Evolutionary conservation across 2,888 invertebrate genomes (phyloP).

Genomic region (Alentia gelatinosa): DNA sequence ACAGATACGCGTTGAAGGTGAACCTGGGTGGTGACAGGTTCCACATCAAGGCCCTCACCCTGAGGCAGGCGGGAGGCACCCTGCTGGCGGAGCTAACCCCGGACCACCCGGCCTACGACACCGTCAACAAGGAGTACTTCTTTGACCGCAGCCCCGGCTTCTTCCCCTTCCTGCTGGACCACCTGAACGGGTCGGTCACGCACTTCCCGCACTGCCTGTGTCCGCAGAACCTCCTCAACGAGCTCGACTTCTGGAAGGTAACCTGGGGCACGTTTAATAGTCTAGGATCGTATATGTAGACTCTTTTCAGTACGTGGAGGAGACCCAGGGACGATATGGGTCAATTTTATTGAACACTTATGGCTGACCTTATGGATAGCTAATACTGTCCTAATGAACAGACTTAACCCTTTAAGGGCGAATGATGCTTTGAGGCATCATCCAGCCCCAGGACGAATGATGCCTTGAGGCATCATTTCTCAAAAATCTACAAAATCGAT

Average conservation of each 20-base stretch:
- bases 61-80: neutral
- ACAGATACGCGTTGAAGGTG: neutral
- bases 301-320: too few relatives aligned
- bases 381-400: too few relatives aligned
- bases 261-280: too few relatives aligned
- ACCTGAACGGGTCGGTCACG: neutral
- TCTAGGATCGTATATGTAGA: too few relatives aligned
- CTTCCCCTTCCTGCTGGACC: conserved; percentile 26
- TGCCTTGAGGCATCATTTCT: too few relatives aligned
- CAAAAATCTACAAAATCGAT: too few relatives aligned
- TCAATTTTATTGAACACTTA: too few relatives aligned
- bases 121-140: neutral
- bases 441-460: too few relatives aligned
- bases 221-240: neutral
- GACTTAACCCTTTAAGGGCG: too few relatives aligned
- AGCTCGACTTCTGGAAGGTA: conserved; percentile 18
- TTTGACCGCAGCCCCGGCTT: conserved; percentile 9
- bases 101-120: neutral
- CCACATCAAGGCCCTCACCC: neutral
- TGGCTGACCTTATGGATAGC: too few relatives aligned
- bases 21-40: neutral
- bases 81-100: neutral
- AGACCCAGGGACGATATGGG: too few relatives aligned
- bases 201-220: conserved; percentile 40
- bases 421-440: too few relatives aligned